Conservation (phyloP, 2,797 vertebrate species). For the Poecilia gillii region DNA sequence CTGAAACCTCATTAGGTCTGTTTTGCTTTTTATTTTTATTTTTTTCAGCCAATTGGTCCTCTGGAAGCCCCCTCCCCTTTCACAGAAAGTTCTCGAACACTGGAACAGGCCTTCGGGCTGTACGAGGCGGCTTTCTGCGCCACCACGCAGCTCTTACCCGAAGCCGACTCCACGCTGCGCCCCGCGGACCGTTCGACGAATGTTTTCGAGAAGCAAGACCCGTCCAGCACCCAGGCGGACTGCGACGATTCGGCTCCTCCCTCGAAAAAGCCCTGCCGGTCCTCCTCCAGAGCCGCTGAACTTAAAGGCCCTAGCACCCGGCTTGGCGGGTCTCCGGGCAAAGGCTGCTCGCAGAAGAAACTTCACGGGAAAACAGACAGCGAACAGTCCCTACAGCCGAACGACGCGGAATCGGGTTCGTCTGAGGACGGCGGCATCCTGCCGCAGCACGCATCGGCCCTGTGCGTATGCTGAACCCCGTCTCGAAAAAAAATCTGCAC, state of each 20-base stretch:
- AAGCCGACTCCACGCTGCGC: conserved; percentile 35
- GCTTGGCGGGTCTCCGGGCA: conserved; percentile 31
- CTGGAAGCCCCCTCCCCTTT: conserved; percentile 46
- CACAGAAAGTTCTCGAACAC: conserved; percentile 45
- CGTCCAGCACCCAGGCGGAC: conserved; percentile 43
- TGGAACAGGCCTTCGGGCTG: conserved; percentile 70
- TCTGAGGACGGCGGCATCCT: conserved; percentile 58
- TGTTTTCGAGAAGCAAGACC: conserved; percentile 68
- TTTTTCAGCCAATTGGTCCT: conserved; percentile 50
- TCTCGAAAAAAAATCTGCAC: conserved; percentile 28
- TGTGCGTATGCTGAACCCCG: conserved; percentile 71
- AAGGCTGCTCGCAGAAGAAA: conserved; percentile 34
- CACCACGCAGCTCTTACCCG: conserved; percentile 50
- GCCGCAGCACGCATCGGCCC: conserved; percentile 62
- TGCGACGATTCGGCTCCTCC: conserved; percentile 32
- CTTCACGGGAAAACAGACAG: conserved; percentile 31
- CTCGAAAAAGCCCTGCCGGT: conserved; percentile 56
- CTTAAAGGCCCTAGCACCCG: conserved; percentile 25
- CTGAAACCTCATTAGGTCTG: neutral
- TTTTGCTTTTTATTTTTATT: neutral
- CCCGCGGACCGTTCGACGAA: conserved; percentile 34
- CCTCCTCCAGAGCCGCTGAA: conserved; percentile 16
- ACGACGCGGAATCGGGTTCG: conserved; percentile 44
- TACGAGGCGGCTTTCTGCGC: conserved; percentile 65
- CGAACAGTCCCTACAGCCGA: conserved; percentile 42